These are phyloP conservation scores for Microplitis mediator DNA, from an alignment of 1,140 invertebrate species.

Conservation along the genomic window DNA sequence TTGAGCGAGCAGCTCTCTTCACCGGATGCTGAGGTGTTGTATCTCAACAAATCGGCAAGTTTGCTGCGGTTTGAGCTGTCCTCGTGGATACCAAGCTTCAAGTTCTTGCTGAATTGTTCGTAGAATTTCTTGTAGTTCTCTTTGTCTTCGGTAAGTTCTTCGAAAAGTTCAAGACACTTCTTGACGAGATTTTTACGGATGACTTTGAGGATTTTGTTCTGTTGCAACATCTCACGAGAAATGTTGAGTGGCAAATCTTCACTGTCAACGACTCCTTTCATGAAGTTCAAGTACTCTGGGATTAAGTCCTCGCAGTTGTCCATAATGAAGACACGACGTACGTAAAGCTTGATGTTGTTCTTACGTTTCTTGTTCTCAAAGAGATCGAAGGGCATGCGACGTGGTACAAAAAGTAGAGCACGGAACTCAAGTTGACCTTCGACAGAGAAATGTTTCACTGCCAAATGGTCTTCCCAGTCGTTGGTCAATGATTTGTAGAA, in stretches of 20 bases:
- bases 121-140: slow-evolving; percentile 99
- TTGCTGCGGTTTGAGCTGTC: slow-evolving; percentile 94
- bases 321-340: slow-evolving; percentile 98
- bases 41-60: slow-evolving; percentile 89
- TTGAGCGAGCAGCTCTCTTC: slow-evolving; percentile 92
- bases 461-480: slow-evolving; percentile 99
- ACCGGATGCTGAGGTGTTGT: slow-evolving; percentile 91
- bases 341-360: slow-evolving; percentile 98
- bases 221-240: slow-evolving; percentile 98
- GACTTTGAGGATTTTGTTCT: slow-evolving; percentile 97
- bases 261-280: slow-evolving; percentile 97
- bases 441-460: slow-evolving; percentile 98
- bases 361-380: slow-evolving; percentile 98
- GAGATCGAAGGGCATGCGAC: slow-evolving; percentile 94
- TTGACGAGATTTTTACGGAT: slow-evolving; percentile 99
- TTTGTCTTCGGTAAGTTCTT: slow-evolving; percentile 94
- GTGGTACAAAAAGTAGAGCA: slow-evolving; percentile 92
- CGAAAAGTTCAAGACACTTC: slow-evolving; percentile 96
- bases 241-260: slow-evolving; percentile 98
- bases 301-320: slow-evolving; percentile 99
- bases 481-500: slow-evolving; percentile 99
- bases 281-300: slow-evolving; percentile 96
- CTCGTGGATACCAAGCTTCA: slow-evolving; percentile 98
- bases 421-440: slow-evolving; percentile 98
- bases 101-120: slow-evolving; percentile 96